Conservation (phyloP, 1,140 invertebrate genomes). For the Gryon sp. region DNA sequence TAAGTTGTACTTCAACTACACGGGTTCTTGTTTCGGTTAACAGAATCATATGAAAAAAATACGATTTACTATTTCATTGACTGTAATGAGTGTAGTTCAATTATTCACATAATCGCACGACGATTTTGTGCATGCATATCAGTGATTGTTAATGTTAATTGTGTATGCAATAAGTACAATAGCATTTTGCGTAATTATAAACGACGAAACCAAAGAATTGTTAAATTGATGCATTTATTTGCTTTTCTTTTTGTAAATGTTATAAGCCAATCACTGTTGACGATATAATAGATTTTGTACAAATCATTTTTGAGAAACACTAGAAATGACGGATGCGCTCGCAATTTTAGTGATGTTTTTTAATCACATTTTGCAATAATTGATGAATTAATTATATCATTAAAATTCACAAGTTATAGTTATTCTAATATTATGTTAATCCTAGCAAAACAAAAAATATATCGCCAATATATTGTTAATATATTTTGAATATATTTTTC, state of each 20-base stretch:
- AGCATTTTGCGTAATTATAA: not conserved
- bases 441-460: too few species aligned
- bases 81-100: slow-evolving; percentile 5
- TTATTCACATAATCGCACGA: slow-evolving; percentile 22
- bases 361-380: too few species aligned
- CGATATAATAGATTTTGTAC: not conserved
- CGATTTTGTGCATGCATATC: slow-evolving; percentile 53
- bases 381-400: too few species aligned
- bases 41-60: not conserved
- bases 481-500: too few species aligned
- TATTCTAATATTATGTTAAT: too few species aligned
- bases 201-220: slow-evolving; percentile 1
- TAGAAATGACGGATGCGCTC: too few species aligned
- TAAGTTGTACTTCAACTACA: not conserved
- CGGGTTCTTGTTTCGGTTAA: too few species aligned
- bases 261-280: slow-evolving; percentile 26
- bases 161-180: slow-evolving; percentile 9
- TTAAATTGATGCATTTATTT: slow-evolving; percentile 7
- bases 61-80: slow-evolving; percentile 2
- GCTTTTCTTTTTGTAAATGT: slow-evolving; percentile 8
- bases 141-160: slow-evolving; percentile 28
- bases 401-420: too few species aligned
- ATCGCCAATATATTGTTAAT: too few species aligned
- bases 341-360: too few species aligned
- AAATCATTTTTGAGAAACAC: too few species aligned